These are phyloP conservation scores for Oceanodroma leucorhoa DNA, from an alignment of 2,797 vertebrate species.

Conservation along the genomic window DNA sequence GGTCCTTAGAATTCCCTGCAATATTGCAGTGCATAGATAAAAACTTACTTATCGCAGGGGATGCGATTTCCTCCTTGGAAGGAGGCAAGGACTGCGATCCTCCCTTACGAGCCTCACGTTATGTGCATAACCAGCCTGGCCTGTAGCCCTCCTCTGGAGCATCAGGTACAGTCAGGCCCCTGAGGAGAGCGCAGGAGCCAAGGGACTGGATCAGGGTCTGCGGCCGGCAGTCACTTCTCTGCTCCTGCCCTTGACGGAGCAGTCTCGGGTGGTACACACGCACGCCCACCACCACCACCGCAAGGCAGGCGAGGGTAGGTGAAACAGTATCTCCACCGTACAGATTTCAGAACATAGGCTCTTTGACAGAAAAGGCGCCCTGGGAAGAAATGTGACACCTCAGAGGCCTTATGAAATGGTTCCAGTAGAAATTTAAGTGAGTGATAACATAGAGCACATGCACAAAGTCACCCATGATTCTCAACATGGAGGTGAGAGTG, in stretches of 20 bases:
- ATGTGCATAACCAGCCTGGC: neutral
- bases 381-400: constrained; percentile 23
- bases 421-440: constrained; percentile 31
- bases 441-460: neutral
- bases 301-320: neutral
- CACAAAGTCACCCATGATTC: neutral
- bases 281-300: neutral
- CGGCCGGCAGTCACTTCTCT: neutral
- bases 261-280: neutral
- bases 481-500: neutral
- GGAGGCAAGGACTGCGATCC: neutral
- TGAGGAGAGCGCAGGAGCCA: neutral
- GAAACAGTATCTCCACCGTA: neutral
- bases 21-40: constrained; percentile 5
- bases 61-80: constrained; percentile 2
- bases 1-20: constrained; percentile 44
- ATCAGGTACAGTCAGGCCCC: neutral
- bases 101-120: neutral
- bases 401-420: neutral
- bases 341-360: neutral
- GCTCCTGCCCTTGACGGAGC: neutral
- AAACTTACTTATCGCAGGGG: constrained; percentile 18
- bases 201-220: neutral
- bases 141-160: neutral
- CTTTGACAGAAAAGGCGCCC: neutral